phyloP scores from a whole-genome alignment of 1,140 invertebrate genomes.

The Druon quercuslanigerum region DNA sequence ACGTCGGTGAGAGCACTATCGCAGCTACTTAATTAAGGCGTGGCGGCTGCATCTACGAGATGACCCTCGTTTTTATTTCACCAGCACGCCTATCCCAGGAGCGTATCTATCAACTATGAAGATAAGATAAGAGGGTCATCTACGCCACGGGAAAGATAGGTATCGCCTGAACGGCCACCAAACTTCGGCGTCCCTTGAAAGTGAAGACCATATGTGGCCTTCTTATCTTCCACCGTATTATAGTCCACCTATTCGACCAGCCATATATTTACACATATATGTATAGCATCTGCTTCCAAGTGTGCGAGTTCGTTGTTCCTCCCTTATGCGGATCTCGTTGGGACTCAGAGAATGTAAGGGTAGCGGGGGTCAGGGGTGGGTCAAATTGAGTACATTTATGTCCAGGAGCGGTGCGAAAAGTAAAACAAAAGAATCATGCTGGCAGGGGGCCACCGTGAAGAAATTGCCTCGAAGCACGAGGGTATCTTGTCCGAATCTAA shows the following conservation, averaged over 20 bases:
- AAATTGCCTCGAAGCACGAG: neutral
- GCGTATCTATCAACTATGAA: slow-evolving; percentile 64
- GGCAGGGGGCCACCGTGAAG: slow-evolving; percentile 59
- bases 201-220: slow-evolving; percentile 62
- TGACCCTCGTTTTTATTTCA: slow-evolving; percentile 64
- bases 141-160: slow-evolving; percentile 57
- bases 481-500: neutral
- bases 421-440: slow-evolving; percentile 75
- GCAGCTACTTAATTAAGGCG: slow-evolving; percentile 71
- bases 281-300: neutral
- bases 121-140: slow-evolving; percentile 70
- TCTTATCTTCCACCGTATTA: slow-evolving; percentile 60
- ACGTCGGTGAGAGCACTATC: slow-evolving; percentile 48
- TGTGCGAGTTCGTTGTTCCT: slow-evolving; percentile 46
- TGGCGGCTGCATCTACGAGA: slow-evolving; percentile 61
- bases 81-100: slow-evolving; percentile 42
- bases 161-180: slow-evolving; percentile 61
- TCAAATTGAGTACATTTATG: slow-evolving; percentile 58
- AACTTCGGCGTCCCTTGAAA: slow-evolving; percentile 56
- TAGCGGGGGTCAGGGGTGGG: slow-evolving; percentile 35
- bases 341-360: slow-evolving; percentile 33
- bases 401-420: slow-evolving; percentile 57
- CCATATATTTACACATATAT: slow-evolving; percentile 35
- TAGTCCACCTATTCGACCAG: slow-evolving; percentile 41
- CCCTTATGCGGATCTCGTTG: slow-evolving; percentile 43